Evolutionary conservation across 2,113 vertebrate species (phyloP).

Genomic region (Eidolon helvum): DNA sequence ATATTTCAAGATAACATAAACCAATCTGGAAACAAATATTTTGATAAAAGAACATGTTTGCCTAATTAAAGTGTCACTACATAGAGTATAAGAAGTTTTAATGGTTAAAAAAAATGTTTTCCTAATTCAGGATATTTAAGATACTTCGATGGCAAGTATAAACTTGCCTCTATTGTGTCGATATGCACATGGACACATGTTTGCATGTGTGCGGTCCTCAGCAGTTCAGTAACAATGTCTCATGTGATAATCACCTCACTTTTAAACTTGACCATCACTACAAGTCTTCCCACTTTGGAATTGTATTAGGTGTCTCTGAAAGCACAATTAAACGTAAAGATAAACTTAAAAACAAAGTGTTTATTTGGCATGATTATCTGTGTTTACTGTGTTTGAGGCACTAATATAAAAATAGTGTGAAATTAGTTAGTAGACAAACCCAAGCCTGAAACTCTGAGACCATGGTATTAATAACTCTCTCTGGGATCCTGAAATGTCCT

Average conservation of each 20-base stretch:
- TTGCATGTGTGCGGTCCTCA: neutral
- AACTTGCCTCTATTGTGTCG: neutral
- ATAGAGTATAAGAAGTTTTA: neutral
- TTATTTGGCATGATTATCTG: neutral
- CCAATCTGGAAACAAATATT: slow-evolving; percentile 32
- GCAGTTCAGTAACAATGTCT: neutral
- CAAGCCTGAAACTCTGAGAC: neutral
- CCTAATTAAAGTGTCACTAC: neutral
- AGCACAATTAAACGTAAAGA: slow-evolving; percentile 23
- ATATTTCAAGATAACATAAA: slow-evolving; percentile 35
- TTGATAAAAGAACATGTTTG: neutral
- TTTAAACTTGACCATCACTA: neutral
- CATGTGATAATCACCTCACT: neutral
- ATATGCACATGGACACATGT: neutral
- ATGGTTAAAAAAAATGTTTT: neutral
- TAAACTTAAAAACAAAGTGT: neutral
- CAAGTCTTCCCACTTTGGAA: neutral
- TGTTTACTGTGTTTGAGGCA: neutral
- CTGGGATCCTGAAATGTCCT: neutral
- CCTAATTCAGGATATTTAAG: neutral
- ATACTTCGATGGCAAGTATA: neutral
- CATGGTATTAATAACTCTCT: neutral
- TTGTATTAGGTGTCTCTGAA: neutral
- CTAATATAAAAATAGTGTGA: neutral
- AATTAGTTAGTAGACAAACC: neutral